Evolutionary conservation across 2,888 invertebrate species (phyloP), one percentile per base, ranked within the genome.

Genomic region (Corbicula japonica): DNA sequence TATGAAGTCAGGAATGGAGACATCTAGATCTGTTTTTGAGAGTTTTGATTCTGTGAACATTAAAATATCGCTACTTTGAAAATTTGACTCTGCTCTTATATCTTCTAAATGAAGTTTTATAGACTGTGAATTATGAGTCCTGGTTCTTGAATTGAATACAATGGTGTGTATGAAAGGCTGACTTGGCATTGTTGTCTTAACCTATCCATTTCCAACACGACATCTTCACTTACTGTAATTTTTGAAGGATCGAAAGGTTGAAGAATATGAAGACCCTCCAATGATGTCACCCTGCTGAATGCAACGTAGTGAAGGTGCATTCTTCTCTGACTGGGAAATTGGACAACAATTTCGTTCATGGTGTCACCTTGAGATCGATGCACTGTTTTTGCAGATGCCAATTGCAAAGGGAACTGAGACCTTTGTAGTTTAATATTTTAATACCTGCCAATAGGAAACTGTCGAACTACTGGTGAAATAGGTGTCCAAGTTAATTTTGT

Each of bases 121-220:
- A 15, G 63, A 63, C 46, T 50, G 62, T n/a, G n/a, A 15, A 35
- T 76, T 76, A 26, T 69, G 52, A 62, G 30, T 32, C 44, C n/a
- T 26, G 58, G 54, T 23, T 23, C 6, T 8, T 26, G 5, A 4
- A 30, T 21, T 2, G 52, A 30, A 21, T 44, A 21, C 8, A 56
- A 8, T n/a, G 34, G 26, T 21, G 34, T 21, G 23, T 34, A 12
- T 46, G 46, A 26, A n/a, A n/a, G n/a, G n/a, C n/a, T n/a, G n/a
- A n/a, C n/a, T n/a, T n/a, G n/a, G n/a, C n/a, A n/a, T n/a, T n/a
- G n/a, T n/a, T n/a, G n/a, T 68, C 69, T 32, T 2, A 81, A 60
- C 34, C 81, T 34, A 23, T 62, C 56, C 74, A 81, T 81, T 66
- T 81, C 77, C 15, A 2, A 15, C 41, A 52, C 12, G 21, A 81